Base-by-base conservation (phyloP, 2,113 vertebrate species). In the Tonatia bakeri region DNA sequence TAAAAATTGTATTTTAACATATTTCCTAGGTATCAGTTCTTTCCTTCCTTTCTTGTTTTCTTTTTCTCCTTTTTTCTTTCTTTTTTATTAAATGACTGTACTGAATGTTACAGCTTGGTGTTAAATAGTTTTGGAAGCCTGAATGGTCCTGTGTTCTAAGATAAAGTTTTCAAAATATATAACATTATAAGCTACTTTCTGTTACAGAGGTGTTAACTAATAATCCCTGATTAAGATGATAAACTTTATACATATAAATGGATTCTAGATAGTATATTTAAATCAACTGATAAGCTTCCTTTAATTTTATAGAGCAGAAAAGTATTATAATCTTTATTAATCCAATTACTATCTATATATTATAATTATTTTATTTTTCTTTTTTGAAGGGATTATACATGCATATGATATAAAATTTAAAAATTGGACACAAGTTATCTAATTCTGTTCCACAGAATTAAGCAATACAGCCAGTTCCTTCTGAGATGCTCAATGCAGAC, bases 101-200 rank as follows among this genome's bases (percentile, higher is more conserved):
- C 2, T 67, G 43, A 91, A 69, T 79, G 36, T 73, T 72, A 72
- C n/a, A 15, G 33, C 52, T 90, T 75, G 76, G 81, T 65, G 5
- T 80, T 76, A 86, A 82, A 64, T 73, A 67, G 4, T 45, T 91
- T 76, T 79, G 47, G 47, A 95, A 91, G 73, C 6, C 38, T 38
- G 20, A 17, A 70, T n/a, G 75, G 13, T 67, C 22, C 6, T 72
- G 84, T 24, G 85, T 70, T 95, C 79, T 81, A 85, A 4, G 15
- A 81, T 89, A 77, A 97, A 91, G 73, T 65, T 85, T 91, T 40
- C 12, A 82, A 86, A 96, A 54, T 91, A 70, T 76, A 69, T 75
- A 73, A 94, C 83, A 92, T 97, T 91, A 90, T 73, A 88, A 90
- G 92, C 52, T 94, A 6, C 96, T 96, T 95, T 94, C 86, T 80